Percentiles rank a stretch among this genome's conserved stretches.
These are phyloP conservation scores for Drosophila pallidifrons DNA, from an alignment of 1,140 invertebrate species.

Conservation along the genomic window DNA sequence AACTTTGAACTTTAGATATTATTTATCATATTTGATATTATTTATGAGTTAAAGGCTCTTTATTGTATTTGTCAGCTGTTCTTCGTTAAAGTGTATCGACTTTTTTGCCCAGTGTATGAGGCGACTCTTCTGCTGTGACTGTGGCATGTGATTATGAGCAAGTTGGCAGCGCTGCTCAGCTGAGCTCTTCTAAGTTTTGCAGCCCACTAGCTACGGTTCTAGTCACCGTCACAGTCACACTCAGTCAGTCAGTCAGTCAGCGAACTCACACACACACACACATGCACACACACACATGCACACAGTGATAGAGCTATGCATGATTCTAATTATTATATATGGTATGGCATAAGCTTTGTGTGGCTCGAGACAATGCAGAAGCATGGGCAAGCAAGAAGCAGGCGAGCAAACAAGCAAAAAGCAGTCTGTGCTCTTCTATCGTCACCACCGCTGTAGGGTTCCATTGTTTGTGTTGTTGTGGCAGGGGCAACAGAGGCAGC, in stretches of 20 bases:
- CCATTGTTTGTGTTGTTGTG: slow-evolving; percentile 30
- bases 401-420: slow-evolving; percentile 31
- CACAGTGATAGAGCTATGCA: slow-evolving; percentile 46
- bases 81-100: too few relatives aligned
- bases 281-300: slow-evolving; percentile 24
- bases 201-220: slow-evolving; percentile 56
- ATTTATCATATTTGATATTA: too few relatives aligned
- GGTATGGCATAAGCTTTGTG: slow-evolving; percentile 50
- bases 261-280: slow-evolving; percentile 60
- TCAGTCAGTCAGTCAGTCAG: slow-evolving; percentile 67
- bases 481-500: neutral
- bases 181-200: slow-evolving; percentile 16
- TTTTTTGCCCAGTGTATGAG: slow-evolving; percentile 25
- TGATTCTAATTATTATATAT: slow-evolving; percentile 82
- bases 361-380: slow-evolving; percentile 62
- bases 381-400: slow-evolving; percentile 12
- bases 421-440: slow-evolving; percentile 12
- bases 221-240: slow-evolving; percentile 63
- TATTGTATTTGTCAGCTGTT: too few relatives aligned
- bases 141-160: slow-evolving; percentile 61
- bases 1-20: too few relatives aligned
- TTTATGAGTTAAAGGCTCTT: too few relatives aligned
- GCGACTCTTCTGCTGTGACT: slow-evolving; percentile 17
- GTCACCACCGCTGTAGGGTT: slow-evolving; percentile 36
- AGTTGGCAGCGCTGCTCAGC: slow-evolving; percentile 29